phyloP scores from a whole-genome alignment of 1,140 invertebrate genomes.

The Aphidius ervi region DNA sequence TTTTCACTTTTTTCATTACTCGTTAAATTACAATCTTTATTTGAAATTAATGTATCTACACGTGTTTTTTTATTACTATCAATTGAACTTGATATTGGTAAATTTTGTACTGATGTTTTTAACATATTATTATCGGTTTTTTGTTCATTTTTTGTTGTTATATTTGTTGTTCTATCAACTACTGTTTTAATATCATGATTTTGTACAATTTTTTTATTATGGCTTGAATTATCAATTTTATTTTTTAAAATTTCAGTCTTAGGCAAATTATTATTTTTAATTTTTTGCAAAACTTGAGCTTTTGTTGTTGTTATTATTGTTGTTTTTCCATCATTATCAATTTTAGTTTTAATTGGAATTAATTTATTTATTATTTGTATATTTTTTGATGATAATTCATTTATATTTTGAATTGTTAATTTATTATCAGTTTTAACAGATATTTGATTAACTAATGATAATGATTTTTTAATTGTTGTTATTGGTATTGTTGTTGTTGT shows the following conservation, averaged over 20 bases:
- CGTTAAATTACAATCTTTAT: no score
- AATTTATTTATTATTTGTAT: constrained; percentile 27
- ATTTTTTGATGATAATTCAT: background rate
- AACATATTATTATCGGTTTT: no score
- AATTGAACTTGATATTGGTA: no score
- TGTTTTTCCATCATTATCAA: constrained; percentile 31
- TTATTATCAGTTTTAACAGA: background rate
- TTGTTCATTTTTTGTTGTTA: constrained; percentile 1
- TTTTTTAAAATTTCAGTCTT: no score
- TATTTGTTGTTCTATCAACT: constrained; percentile 3
- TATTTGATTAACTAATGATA: background rate
- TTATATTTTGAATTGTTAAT: background rate
- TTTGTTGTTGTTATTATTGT: constrained; percentile 24
- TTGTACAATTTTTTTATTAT: no score
- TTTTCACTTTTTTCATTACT: no score
- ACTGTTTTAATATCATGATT: background rate
- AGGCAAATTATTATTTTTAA: background rate
- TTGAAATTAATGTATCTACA: no score
- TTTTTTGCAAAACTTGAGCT: constrained; percentile 5
- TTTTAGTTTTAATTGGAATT: constrained; percentile 33
- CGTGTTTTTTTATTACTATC: no score
- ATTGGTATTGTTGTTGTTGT: constrained; percentile 13
- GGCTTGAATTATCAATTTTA: no score
- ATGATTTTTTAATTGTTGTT: constrained; percentile 28
- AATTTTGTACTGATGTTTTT: no score